A percentile compares a stretch with the other conserved stretches of the same genome.
Evolutionary conservation across 2,113 vertebrate species (phyloP).

Genomic region (Eidolon helvum): DNA sequence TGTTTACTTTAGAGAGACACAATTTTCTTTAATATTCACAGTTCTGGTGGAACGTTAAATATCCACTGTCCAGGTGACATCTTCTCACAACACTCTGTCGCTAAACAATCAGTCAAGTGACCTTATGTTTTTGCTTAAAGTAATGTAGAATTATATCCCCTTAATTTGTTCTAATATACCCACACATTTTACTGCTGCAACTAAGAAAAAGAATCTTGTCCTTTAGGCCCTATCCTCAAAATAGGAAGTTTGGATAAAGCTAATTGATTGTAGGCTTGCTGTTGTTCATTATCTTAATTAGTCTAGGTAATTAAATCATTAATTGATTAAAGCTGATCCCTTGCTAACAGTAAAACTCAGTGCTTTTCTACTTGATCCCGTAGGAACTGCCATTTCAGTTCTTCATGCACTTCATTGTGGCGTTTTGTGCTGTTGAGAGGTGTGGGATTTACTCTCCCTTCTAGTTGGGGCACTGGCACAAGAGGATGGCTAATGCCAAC

Average conservation of each 20-base stretch:
- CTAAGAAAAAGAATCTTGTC: not conserved
- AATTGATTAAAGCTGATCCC: constrained; percentile 77
- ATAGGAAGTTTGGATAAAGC: constrained; percentile 67
- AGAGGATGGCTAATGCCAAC: not conserved
- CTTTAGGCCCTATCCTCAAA: constrained; percentile 49
- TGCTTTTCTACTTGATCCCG: constrained; percentile 57
- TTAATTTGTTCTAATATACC: not conserved
- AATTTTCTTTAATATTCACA: not conserved
- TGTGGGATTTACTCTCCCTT: not conserved
- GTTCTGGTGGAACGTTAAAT: not conserved
- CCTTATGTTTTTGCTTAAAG: not conserved
- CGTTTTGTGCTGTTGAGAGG: not conserved
- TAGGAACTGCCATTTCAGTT: constrained; percentile 65
- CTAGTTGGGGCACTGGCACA: too few relatives aligned
- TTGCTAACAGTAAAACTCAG: constrained; percentile 67
- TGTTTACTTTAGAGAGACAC: not conserved
- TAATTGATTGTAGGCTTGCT: constrained; percentile 77
- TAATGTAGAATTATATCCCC: not conserved
- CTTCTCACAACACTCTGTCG: not conserved
- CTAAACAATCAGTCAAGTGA: not conserved
- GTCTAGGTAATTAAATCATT: constrained; percentile 80
- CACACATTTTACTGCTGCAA: not conserved
- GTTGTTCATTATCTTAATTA: constrained; percentile 79
- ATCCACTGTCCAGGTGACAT: not conserved
- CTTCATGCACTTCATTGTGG: not conserved